Percentiles rank a stretch among this genome's conserved stretches.
These are phyloP conservation scores for Geophilus truncorum DNA, from an alignment of 2,888 invertebrate species.

Conservation along the genomic window DNA sequence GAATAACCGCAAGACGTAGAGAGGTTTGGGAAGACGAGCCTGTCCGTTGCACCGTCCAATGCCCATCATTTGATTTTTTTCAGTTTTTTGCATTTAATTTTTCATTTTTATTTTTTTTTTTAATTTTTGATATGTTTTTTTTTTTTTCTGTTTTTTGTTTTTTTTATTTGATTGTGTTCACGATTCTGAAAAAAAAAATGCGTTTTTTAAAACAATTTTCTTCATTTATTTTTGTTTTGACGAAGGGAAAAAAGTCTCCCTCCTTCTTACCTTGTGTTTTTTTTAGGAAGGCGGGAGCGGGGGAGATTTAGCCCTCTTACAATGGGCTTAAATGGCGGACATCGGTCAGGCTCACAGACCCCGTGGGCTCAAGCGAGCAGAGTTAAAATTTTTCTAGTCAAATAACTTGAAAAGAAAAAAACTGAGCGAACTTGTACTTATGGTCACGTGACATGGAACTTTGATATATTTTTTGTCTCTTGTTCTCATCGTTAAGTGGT, in stretches of 20 bases:
- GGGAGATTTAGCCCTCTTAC: constrained; percentile 19
- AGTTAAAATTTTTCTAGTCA: constrained; percentile 23
- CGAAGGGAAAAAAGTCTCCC: constrained; percentile 3
- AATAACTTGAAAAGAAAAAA: constrained; percentile 13
- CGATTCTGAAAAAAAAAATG: neutral
- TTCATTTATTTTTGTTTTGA: neutral
- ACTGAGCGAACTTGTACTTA: constrained; percentile 27
- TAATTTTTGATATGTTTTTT: neutral
- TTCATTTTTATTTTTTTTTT: neutral
- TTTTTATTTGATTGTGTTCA: neutral
- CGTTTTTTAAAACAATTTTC: neutral
- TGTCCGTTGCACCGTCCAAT: constrained; percentile 25
- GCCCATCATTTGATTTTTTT: neutral
- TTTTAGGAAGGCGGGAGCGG: constrained; percentile 15
- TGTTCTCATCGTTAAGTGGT: constrained; percentile 27
- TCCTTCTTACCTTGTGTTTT: constrained; percentile 27
- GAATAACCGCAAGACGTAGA: constrained; percentile 52
- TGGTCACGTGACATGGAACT: constrained; percentile 25
- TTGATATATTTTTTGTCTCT: constrained; percentile 25
- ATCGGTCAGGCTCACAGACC: constrained; percentile 24
- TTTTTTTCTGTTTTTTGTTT: neutral
- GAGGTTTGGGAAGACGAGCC: constrained; percentile 22
- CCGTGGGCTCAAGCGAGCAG: constrained; percentile 23
- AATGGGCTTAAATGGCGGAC: constrained; percentile 8
- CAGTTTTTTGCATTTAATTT: neutral